Conservation (phyloP, 2,113 vertebrate genomes). For the Erythrolamprus reginae region DNA sequence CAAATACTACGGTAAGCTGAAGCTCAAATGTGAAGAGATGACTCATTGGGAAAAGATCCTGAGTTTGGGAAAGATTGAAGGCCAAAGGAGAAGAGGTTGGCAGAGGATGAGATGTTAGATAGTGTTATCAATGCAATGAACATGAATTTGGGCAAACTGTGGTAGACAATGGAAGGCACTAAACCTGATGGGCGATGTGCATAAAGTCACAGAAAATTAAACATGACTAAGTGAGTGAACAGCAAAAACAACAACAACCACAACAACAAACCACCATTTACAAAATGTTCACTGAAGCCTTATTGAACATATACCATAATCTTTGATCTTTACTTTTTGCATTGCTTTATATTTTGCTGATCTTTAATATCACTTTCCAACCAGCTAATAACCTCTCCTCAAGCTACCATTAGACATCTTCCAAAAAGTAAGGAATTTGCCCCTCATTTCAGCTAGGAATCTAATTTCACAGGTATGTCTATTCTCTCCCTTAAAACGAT, state of each 20-base stretch:
- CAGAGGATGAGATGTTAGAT: not conserved
- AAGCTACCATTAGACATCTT: not conserved
- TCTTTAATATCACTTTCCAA: not conserved
- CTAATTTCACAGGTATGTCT: not conserved
- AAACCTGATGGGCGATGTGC: too few species aligned
- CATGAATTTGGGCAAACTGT: not conserved
- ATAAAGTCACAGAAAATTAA: too few species aligned
- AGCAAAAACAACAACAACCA: too few species aligned
- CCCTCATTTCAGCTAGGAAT: not conserved
- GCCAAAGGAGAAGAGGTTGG: not conserved
- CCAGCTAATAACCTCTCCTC: not conserved
- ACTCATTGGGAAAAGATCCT: not conserved
- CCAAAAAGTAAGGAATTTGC: not conserved
- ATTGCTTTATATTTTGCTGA: not conserved
- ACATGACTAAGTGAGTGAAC: too few species aligned
- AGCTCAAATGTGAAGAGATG: not conserved
- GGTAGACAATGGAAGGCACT: too few species aligned
- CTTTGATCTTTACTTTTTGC: not conserved
- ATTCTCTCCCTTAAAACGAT: not conserved
- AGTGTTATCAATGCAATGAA: not conserved
- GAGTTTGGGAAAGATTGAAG: not conserved
- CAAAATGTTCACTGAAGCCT: not conserved
- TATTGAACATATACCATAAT: not conserved
- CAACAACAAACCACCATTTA: too few species aligned
- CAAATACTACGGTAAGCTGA: not conserved